phyloP scores from a whole-genome alignment of 2,113 vertebrate species.

The Vombatus ursinus region DNA sequence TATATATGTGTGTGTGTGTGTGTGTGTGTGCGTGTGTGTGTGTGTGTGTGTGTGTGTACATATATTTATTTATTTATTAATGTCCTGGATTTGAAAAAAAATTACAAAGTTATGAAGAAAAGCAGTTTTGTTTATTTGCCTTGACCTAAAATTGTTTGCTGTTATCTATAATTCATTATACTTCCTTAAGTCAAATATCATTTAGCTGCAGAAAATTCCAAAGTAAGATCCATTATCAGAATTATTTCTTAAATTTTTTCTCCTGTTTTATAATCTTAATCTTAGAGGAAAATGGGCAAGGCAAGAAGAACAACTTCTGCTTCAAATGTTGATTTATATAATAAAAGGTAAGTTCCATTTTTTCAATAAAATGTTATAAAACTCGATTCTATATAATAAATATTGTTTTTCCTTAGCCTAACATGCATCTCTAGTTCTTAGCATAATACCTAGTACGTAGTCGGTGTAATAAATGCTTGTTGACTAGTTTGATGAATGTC shows the following conservation, averaged over 20 bases:
- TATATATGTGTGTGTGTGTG: too few species aligned
- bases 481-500: background rate
- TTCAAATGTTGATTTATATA: background rate
- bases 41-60: too few species aligned
- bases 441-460: background rate
- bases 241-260: background rate
- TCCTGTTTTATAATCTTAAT: background rate
- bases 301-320: background rate
- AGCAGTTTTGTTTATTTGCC: background rate
- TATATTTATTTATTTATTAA: too few species aligned
- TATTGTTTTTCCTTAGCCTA: background rate
- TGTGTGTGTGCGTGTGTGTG: too few species aligned
- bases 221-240: background rate
- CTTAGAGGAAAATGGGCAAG: background rate
- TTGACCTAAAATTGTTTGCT: background rate
- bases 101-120: background rate
- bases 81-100: background rate
- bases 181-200: background rate
- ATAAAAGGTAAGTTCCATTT: background rate
- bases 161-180: background rate
- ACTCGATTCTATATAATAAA: background rate
- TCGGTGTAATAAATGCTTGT: too few species aligned
- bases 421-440: background rate
- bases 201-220: background rate
- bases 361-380: background rate